Evolutionary conservation across 2,797 vertebrate species (phyloP).

Genomic region (Channa striata): DNA sequence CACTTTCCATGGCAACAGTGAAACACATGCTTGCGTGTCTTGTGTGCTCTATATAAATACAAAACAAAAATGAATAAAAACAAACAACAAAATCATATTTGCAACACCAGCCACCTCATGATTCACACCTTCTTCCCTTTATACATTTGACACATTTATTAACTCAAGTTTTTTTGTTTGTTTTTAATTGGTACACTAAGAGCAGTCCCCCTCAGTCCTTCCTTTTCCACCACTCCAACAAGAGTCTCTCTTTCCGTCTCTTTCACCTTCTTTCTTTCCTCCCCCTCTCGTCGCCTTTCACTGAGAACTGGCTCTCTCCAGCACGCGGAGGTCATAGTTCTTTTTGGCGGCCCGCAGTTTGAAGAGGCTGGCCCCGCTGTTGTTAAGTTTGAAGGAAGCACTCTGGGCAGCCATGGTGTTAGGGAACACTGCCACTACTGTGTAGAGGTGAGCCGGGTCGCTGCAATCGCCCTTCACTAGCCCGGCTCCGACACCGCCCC

Average conservation of each 20-base stretch:
- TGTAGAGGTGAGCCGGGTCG: slow-evolving; percentile 97
- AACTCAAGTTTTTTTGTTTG: slow-evolving; percentile 45
- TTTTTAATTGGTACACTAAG: slow-evolving; percentile 72
- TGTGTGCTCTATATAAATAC: slow-evolving; percentile 86
- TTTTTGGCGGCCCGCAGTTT: slow-evolving; percentile 97
- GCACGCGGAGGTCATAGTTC: slow-evolving; percentile 96
- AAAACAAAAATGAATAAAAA: slow-evolving; percentile 79
- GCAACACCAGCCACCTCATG: slow-evolving; percentile 73
- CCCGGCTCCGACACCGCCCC: slow-evolving; percentile 69
- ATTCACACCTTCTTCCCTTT: slow-evolving; percentile 79
- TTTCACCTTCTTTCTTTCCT: slow-evolving; percentile 54
- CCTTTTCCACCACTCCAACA: slow-evolving; percentile 62
- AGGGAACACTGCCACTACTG: slow-evolving; percentile 98
- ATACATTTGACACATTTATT: slow-evolving; percentile 75
- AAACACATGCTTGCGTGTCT: slow-evolving; percentile 85
- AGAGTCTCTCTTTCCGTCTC: slow-evolving; percentile 66
- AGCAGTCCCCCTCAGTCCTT: slow-evolving; percentile 70
- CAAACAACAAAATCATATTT: slow-evolving; percentile 72
- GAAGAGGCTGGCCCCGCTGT: slow-evolving; percentile 94
- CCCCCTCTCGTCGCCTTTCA: slow-evolving; percentile 78
- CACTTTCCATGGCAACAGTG: slow-evolving; percentile 81
- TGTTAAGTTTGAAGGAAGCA: slow-evolving; percentile 98
- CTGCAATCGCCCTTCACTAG: slow-evolving; percentile 84
- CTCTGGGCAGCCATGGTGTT: slow-evolving; percentile 96
- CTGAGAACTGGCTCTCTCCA: slow-evolving; percentile 98